Evolutionary conservation across 2,888 invertebrate species (phyloP).

Genomic region (Crematogaster levior): DNA sequence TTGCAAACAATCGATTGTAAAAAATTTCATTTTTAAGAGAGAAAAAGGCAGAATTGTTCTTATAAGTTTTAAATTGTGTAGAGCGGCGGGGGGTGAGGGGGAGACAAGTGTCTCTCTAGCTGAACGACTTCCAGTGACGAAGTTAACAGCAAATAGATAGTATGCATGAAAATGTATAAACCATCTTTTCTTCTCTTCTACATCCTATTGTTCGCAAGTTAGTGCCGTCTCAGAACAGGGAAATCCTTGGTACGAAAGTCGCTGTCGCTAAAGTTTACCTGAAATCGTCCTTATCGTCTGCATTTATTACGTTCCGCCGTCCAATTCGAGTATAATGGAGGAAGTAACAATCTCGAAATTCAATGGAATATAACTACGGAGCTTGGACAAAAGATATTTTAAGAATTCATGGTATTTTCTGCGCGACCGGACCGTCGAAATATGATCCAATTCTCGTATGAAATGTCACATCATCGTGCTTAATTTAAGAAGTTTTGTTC

Average conservation of each 20-base stretch:
- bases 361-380: conserved; percentile 36
- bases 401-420: conserved; percentile 43
- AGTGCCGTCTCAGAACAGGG: conserved; percentile 11
- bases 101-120: neutral
- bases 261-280: conserved; percentile 34
- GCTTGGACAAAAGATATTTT: conserved; percentile 36
- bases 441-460: conserved; percentile 36
- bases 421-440: neutral
- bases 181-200: neutral
- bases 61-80: neutral
- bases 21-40: neutral
- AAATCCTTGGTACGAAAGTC: conserved; percentile 33
- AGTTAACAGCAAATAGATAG: neutral
- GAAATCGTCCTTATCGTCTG: conserved; percentile 44
- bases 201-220: conserved; percentile 15
- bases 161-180: conserved; percentile 26
- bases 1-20: neutral
- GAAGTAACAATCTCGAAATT: conserved; percentile 47
- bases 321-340: conserved; percentile 39
- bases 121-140: neutral
- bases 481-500: conserved; percentile 39
- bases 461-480: conserved; percentile 32
- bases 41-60: neutral
- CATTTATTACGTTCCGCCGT: conserved; percentile 48
- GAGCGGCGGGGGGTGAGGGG: too few species aligned